These are phyloP conservation scores for Hypselothyrea guttata DNA, from an alignment of 2,888 invertebrate genomes.

Conservation along the genomic window DNA sequence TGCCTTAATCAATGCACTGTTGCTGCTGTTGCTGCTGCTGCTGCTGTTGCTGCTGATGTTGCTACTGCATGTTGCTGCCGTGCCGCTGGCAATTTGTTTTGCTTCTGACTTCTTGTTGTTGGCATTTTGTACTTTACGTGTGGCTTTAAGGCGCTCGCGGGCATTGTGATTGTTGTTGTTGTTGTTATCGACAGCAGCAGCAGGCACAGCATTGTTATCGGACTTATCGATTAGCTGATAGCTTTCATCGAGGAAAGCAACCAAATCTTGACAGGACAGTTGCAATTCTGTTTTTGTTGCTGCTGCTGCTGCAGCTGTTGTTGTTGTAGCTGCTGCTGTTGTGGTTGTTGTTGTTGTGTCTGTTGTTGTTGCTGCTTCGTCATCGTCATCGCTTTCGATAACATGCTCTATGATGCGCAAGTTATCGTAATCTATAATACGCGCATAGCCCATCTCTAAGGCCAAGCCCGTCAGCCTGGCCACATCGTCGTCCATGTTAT, in stretches of 20 bases:
- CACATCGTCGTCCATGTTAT: constrained; percentile 31
- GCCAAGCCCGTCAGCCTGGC: constrained; percentile 49
- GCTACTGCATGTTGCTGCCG: constrained; percentile 8
- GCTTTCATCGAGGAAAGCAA: constrained; percentile 77
- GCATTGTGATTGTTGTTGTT: constrained; percentile 48
- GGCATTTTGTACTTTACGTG: constrained; percentile 26
- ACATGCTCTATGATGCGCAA: constrained; percentile 79
- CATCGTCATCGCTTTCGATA: constrained; percentile 70
- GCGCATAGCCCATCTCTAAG: constrained; percentile 63
- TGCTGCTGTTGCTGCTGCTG: constrained; percentile 9
- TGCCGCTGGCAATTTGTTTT: constrained; percentile 15
- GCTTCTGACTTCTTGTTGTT: constrained; percentile 5
- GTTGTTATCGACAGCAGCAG: constrained; percentile 3
- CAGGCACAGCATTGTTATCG: constrained; percentile 7
- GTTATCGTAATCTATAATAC: constrained; percentile 78
- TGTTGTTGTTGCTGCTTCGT: constrained; percentile 3
- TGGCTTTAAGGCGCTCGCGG: constrained; percentile 22
- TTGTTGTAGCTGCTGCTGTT: background rate
- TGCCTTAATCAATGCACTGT: constrained; percentile 65
- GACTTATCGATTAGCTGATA: constrained; percentile 69
- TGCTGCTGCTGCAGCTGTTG: constrained; percentile 1
- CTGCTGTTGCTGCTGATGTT: constrained; percentile 5
- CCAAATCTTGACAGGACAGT: constrained; percentile 72
- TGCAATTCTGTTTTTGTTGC: constrained; percentile 40
- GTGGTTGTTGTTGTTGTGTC: background rate